Percentiles rank a stretch among this genome's conserved stretches.
phyloP scores from a whole-genome alignment of 1,140 invertebrate genomes.

The Drosophila nigromelanica region DNA sequence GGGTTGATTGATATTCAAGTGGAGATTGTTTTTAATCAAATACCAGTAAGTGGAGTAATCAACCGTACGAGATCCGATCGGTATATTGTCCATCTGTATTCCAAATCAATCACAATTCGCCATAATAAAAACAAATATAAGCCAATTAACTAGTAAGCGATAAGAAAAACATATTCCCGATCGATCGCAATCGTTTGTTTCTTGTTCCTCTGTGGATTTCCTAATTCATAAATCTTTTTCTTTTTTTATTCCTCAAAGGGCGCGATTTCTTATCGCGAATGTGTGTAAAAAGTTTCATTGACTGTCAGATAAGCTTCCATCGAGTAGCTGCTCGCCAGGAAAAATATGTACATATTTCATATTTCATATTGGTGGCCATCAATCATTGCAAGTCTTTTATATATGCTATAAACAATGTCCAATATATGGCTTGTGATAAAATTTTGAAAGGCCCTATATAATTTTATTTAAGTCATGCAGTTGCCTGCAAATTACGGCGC shows the following conservation, averaged over 20 bases:
- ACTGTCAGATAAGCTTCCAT: constrained; percentile 39
- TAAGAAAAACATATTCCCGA: not conserved
- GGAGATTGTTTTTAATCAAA: constrained; percentile 56
- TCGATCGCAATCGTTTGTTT: not conserved
- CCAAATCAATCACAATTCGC: constrained; percentile 72
- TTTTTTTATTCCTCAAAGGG: not conserved
- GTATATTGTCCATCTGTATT: constrained; percentile 47
- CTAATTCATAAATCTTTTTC: constrained; percentile 25
- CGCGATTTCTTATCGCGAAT: constrained; percentile 27
- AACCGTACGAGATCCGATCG: constrained; percentile 57
- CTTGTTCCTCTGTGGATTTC: constrained; percentile 23
- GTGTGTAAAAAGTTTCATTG: constrained; percentile 17
- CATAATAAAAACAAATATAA: constrained; percentile 54
- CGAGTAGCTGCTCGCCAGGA: constrained; percentile 21
- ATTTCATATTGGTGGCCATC: constrained; percentile 49
- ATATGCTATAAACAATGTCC: constrained; percentile 68
- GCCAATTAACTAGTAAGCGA: constrained; percentile 63
- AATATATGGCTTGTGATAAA: constrained; percentile 70
- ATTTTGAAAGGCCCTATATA: constrained; percentile 50
- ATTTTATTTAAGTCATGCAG: constrained; percentile 15
- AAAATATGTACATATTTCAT: constrained; percentile 10
- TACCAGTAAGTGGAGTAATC: constrained; percentile 73
- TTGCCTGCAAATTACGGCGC: constrained; percentile 31
- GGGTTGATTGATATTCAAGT: constrained; percentile 75
- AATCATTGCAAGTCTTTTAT: constrained; percentile 69